phyloP scores from a whole-genome alignment of 2,797 vertebrate genomes.

The Characodon lateralis region DNA sequence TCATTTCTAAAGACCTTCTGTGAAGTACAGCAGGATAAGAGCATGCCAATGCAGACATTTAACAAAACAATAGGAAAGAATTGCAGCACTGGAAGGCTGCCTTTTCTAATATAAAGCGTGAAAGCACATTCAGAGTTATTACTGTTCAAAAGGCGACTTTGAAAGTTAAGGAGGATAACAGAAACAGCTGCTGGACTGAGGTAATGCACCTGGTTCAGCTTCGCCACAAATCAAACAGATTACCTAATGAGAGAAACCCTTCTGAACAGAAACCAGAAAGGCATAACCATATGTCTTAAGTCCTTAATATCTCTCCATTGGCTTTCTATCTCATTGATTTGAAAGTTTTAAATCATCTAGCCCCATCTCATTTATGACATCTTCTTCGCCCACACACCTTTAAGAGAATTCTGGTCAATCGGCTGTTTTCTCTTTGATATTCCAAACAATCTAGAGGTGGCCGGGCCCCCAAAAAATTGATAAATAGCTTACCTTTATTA shows the following conservation, averaged over 20 bases:
- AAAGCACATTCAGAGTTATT: constrained; percentile 17
- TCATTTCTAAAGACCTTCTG: constrained; percentile 28
- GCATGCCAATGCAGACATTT: neutral
- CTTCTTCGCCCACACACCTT: neutral
- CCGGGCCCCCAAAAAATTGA: no score
- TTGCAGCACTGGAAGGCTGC: neutral
- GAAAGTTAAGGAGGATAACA: constrained; percentile 25
- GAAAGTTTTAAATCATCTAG: neutral
- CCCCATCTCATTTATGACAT: neutral
- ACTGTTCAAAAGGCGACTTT: constrained; percentile 5
- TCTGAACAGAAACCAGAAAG: constrained; percentile 12
- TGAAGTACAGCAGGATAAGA: constrained; percentile 1
- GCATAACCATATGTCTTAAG: neutral
- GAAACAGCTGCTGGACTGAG: constrained; percentile 37
- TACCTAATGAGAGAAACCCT: constrained; percentile 12
- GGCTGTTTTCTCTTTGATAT: neutral
- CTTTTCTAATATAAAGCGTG: neutral
- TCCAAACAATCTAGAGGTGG: no score
- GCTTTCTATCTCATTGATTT: neutral
- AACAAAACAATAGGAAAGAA: neutral
- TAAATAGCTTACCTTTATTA: no score
- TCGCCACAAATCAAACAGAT: constrained; percentile 53
- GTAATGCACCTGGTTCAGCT: constrained; percentile 54
- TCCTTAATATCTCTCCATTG: neutral
- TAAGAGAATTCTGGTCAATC: neutral